Evolutionary conservation across 2,888 invertebrate genomes (phyloP), one percentile per base, ranked within the genome.

Genomic region (Cryptus viduatorius): DNA sequence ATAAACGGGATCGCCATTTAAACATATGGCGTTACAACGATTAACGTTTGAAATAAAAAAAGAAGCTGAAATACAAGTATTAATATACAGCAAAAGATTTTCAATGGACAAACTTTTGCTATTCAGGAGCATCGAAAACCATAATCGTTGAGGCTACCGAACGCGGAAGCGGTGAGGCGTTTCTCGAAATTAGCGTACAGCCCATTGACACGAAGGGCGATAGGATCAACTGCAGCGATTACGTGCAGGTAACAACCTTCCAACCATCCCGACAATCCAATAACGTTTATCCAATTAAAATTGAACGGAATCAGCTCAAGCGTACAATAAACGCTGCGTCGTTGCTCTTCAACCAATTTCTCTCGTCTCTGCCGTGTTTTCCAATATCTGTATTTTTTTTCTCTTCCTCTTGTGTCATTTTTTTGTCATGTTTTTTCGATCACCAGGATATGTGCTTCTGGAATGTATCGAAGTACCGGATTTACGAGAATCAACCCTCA

Each of bases 381-480:
- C 31, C 31, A 8, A 61, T 37, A 8, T 10, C 29, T 72, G 5
- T 46, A 4, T 14, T 37, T 19, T 61, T 31, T n/a, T 31, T 4
- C 1, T 19, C 1, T n/a, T 10, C 4, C 8, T 59, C 48, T 42
- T 10, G 16, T n/a, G 65, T 69, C 53, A 68, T 31, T 7, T 24
- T 68, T 4, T 53, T 56, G 31, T 12, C 42, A 16, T 8, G 44
- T 61, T 48, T 48, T 4, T 29, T 48, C 24, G 14, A 86, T 87
- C 81, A 84, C 16, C 71, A 93, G 93, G 93, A 93, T 72, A 92
- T 93, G 86, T 93, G 93, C 82, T 93, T 93, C 78, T 93, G 93
- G 93, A 89, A 90, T 64, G 80, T 80, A 5, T 89, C 93, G 65
- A 91, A 88, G 44, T 93, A 93, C 86, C 90, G 88, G 81, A 90